Evolutionary conservation across 2,888 invertebrate species (phyloP), one percentile per base, ranked within the genome.

Genomic region (Theodoxus fluviatilis): DNA sequence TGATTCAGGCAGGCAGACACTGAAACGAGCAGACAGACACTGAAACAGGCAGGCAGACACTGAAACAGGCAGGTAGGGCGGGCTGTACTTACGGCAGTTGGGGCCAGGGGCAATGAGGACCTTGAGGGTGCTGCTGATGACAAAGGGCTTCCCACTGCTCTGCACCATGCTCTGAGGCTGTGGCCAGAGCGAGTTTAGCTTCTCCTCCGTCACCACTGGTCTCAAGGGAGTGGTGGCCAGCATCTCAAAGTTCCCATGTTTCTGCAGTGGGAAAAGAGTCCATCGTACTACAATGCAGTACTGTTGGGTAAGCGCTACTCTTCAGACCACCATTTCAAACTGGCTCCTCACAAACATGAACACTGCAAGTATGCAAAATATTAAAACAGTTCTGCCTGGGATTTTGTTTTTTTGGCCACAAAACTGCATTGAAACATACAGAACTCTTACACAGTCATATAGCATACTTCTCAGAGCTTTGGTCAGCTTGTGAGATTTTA

Each of bases 121-220:
- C 28, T 76, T 75, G 22, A 83, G 71, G 4, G 69, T 57, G 47
- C 76, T 67, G 22, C 67, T 64, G n/a, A 77, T 68, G 43, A 70
- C 70, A 69, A 84, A 82, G 31, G 89, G 87, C 4, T 88, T 81
- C 0, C 88, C 89, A 63, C 88, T 87, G 12, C 90, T 83, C 78
- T 90, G 90, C 15, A 89, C 81, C 37, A 91, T 87, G 68, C 87
- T 88, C 79, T 90, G 90, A 0, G 91, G 91, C 74, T 89, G 90
- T 1, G 91, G 91, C 91, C 91, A 91, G 52, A 91, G 80, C 55
- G 89, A 79, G 74, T 88, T 88, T 7, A 90, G 82, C 75, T 88
- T 87, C 35, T 87, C 85, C 73, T 90, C 89, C 3, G 82, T 82
- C 18, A 81, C 76, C 28, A 82, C 76, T 15, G 72, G 70, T 35